Percentiles rank a stretch among this genome's conserved stretches.
These are phyloP conservation scores for Oryzias sinensis DNA, from an alignment of 2,797 vertebrate genomes.

Conservation along the genomic window DNA sequence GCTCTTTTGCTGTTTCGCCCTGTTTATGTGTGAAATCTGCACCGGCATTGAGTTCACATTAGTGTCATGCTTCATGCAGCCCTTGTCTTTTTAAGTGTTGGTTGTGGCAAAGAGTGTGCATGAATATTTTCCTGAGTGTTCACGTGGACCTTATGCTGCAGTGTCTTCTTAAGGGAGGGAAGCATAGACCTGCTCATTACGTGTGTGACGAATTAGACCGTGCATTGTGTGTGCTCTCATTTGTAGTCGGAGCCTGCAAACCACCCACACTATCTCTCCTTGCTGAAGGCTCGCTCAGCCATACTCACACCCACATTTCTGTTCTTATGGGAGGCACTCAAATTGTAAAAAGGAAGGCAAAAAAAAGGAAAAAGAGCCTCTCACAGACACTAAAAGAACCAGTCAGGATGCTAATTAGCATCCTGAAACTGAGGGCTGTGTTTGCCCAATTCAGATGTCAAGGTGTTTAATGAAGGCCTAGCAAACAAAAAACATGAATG, in stretches of 20 bases:
- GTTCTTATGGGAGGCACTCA: conserved; percentile 24
- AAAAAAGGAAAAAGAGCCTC: conserved; percentile 36
- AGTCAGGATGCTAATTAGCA: conserved; percentile 46
- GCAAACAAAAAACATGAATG: conserved; percentile 28
- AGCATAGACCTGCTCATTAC: conserved; percentile 46
- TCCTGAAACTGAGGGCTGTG: conserved; percentile 34
- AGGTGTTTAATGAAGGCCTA: conserved; percentile 11
- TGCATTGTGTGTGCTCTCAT: conserved; percentile 52
- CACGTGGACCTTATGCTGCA: neutral
- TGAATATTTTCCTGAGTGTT: neutral
- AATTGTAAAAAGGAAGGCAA: conserved; percentile 27
- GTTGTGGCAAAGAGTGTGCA: conserved; percentile 15
- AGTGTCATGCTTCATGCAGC: conserved; percentile 25
- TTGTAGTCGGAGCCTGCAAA: conserved; percentile 61
- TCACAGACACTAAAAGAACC: conserved; percentile 18
- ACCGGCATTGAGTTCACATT: conserved; percentile 16
- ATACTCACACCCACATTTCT: conserved; percentile 23
- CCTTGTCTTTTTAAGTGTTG: neutral
- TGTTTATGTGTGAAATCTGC: conserved; percentile 26
- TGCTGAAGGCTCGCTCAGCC: conserved; percentile 33
- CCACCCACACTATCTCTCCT: conserved; percentile 53
- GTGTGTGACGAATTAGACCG: conserved; percentile 56
- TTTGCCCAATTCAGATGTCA: conserved; percentile 19
- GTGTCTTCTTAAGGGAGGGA: conserved; percentile 27
- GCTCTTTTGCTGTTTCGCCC: conserved; percentile 1